These are phyloP conservation scores for Bradypodion pumilum DNA, from an alignment of 2,797 vertebrate species.

Conservation along the genomic window DNA sequence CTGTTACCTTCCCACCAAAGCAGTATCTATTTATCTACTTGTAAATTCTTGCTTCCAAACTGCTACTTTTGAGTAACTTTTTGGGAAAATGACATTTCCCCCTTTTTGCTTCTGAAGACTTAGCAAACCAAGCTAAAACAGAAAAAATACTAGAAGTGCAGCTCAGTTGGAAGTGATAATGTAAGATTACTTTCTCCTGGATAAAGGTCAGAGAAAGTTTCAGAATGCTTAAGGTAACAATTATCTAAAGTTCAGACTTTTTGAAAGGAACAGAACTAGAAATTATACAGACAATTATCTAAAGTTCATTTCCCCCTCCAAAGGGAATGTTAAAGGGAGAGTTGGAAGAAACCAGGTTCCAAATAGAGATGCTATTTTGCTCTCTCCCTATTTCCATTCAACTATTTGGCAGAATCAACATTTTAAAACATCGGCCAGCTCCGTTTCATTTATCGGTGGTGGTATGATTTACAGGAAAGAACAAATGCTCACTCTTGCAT, in stretches of 20 bases:
- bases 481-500: no score
- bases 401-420: neutral
- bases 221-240: slow-evolving; percentile 66
- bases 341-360: slow-evolving; percentile 9
- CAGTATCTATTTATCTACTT: no score
- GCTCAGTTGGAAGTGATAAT: slow-evolving; percentile 47
- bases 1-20: no score
- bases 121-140: slow-evolving; percentile 26
- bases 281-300: slow-evolving; percentile 67
- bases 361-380: slow-evolving; percentile 51
- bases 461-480: no score
- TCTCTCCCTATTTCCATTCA: neutral
- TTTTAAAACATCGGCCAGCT: neutral
- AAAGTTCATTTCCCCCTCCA: slow-evolving; percentile 68
- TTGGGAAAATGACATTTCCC: no score
- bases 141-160: slow-evolving; percentile 31
- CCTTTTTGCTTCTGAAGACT: slow-evolving; percentile 35
- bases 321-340: slow-evolving; percentile 39
- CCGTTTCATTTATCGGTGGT: neutral
- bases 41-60: no score
- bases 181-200: slow-evolving; percentile 54
- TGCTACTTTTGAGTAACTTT: neutral
- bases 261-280: slow-evolving; percentile 62
- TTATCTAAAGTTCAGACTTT: slow-evolving; percentile 74
- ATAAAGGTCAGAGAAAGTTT: slow-evolving; percentile 72